Percentiles rank a stretch among this genome's conserved stretches.
These are phyloP conservation scores for Aulostomus chinensis DNA, from an alignment of 2,797 vertebrate genomes.

Conservation along the genomic window DNA sequence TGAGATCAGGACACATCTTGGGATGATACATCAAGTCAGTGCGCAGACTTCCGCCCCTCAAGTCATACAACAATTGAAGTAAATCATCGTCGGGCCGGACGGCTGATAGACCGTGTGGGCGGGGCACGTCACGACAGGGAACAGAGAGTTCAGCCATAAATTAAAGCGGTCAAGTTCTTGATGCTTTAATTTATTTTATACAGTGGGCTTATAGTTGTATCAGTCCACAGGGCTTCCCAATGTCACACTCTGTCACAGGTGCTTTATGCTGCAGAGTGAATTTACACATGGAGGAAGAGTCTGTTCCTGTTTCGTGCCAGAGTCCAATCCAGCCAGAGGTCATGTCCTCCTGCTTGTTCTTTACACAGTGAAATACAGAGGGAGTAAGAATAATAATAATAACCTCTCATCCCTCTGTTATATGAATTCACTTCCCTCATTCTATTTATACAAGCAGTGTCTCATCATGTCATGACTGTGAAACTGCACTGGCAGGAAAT, in stretches of 20 bases:
- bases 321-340: slow-evolving; percentile 56
- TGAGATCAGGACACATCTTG: slow-evolving; percentile 50
- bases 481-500: slow-evolving; percentile 58
- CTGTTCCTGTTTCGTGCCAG: slow-evolving; percentile 46
- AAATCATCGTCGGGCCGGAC: slow-evolving; percentile 63
- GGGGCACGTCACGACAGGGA: slow-evolving; percentile 49
- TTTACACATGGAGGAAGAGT: slow-evolving; percentile 61
- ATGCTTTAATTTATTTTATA: slow-evolving; percentile 52
- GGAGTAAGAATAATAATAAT: slow-evolving; percentile 46
- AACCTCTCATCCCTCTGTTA: slow-evolving; percentile 47
- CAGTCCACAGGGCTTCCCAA: slow-evolving; percentile 34
- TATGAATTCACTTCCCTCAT: slow-evolving; percentile 52
- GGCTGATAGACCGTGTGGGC: slow-evolving; percentile 36
- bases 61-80: slow-evolving; percentile 51
- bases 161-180: slow-evolving; percentile 46
- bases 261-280: slow-evolving; percentile 55
- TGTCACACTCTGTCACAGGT: slow-evolving; percentile 67
- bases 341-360: slow-evolving; percentile 48
- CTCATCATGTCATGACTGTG: slow-evolving; percentile 58
- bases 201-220: slow-evolving; percentile 2
- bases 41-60: slow-evolving; percentile 54
- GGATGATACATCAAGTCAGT: slow-evolving; percentile 56
- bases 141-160: slow-evolving; percentile 68
- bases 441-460: slow-evolving; percentile 55
- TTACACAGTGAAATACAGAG: slow-evolving; percentile 32